Evolutionary conservation across 2,797 vertebrate species (phyloP).

Genomic region (Gymnoscopelus microlampas): DNA sequence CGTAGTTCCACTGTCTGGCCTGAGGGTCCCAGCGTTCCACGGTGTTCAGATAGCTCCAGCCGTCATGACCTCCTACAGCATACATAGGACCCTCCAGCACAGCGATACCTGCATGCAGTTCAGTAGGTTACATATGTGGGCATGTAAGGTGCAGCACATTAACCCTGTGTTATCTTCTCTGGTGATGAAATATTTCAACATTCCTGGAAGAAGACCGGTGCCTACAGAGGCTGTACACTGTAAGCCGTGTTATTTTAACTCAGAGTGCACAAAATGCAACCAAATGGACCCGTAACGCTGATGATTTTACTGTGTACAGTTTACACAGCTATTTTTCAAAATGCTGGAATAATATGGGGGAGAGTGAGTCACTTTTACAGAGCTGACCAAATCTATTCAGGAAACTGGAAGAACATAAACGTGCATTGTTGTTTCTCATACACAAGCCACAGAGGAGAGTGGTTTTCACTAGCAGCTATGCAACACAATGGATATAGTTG

Average conservation of each 20-base stretch:
- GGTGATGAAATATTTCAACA: too few relatives aligned
- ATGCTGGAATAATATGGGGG: neutral
- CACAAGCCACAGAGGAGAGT: conserved; percentile 56
- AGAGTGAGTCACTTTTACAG: conserved; percentile 43
- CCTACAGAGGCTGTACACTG: too few relatives aligned
- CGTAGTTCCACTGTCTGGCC: conserved; percentile 97
- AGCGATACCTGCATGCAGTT: conserved; percentile 84
- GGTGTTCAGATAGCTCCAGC: conserved; percentile 98
- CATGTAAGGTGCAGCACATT: too few relatives aligned
- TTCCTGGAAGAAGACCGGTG: too few relatives aligned
- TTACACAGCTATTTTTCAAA: conserved; percentile 32
- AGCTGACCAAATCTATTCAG: conserved; percentile 42
- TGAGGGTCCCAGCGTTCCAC: conserved; percentile 98
- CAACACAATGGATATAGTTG: conserved; percentile 58
- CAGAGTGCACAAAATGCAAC: too few relatives aligned
- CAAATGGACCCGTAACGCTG: neutral
- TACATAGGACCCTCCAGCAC: conserved; percentile 99
- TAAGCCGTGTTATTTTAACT: neutral
- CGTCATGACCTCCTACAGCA: conserved; percentile 96
- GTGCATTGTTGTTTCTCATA: conserved; percentile 57
- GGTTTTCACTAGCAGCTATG: conserved; percentile 47
- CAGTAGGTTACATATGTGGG: conserved; percentile 6
- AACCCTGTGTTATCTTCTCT: too few relatives aligned
- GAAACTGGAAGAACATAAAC: conserved; percentile 72
- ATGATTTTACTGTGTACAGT: neutral